Conservation (phyloP, 2,113 vertebrate genomes). For the Megaceryle torquata region DNA sequence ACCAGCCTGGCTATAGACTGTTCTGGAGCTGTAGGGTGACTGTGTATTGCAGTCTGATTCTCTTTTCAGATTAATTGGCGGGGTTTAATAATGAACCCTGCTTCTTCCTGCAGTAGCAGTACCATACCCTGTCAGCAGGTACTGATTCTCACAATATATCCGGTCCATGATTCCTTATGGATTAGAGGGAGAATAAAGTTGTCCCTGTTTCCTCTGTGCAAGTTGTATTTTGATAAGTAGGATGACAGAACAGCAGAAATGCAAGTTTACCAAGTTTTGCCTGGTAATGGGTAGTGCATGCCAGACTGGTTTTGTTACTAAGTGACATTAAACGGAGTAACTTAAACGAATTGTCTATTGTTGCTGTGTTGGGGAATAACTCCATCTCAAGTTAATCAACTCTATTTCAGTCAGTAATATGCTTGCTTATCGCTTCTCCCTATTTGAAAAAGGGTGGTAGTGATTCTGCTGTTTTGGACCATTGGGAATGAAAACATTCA, state of each 20-base stretch:
- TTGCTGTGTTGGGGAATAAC: background rate
- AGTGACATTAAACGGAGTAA: background rate
- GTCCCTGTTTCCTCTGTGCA: background rate
- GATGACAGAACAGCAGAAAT: background rate
- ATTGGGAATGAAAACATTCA: slow-evolving; percentile 3
- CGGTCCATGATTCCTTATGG: rapidly evolving
- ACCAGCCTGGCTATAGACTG: background rate
- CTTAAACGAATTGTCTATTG: background rate
- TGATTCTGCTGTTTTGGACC: background rate
- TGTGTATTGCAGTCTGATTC: background rate
- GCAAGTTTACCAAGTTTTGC: background rate
- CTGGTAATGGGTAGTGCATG: background rate
- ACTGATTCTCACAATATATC: rapidly evolving
- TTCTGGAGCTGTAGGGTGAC: background rate
- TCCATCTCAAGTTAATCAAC: background rate
- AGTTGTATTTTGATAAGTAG: background rate
- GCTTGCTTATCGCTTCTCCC: background rate
- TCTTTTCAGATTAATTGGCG: background rate
- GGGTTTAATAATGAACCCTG: background rate
- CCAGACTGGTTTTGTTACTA: background rate
- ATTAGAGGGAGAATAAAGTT: background rate
- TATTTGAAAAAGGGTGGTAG: background rate
- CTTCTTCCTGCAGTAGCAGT: background rate
- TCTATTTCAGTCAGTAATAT: background rate
- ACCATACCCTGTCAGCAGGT: background rate